phyloP scores from a whole-genome alignment of 1,140 invertebrate genomes.

The Probaryconus sp. region DNA sequence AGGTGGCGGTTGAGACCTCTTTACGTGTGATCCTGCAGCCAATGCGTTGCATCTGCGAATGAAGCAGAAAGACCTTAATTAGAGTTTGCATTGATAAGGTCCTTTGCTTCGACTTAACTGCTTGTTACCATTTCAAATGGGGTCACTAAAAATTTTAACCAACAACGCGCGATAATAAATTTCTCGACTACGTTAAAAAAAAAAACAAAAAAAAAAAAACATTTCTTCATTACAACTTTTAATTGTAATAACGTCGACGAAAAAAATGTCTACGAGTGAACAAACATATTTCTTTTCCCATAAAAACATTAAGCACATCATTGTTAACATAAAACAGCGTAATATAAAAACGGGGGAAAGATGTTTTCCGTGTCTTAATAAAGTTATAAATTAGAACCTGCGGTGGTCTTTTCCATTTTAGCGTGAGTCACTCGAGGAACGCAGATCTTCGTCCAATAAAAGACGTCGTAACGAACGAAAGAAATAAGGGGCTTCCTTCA shows the following conservation, averaged over 20 bases:
- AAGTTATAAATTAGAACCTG: too few species aligned
- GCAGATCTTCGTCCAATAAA: conserved; percentile 29
- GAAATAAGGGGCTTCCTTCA: conserved; percentile 24
- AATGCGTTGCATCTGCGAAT: conserved; percentile 9
- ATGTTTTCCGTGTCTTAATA: too few species aligned
- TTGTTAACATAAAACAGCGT: too few species aligned
- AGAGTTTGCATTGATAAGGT: conserved; percentile 28
- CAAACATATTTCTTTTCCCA: too few species aligned
- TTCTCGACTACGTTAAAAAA: too few species aligned
- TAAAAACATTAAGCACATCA: too few species aligned
- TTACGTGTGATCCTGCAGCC: conserved; percentile 25
- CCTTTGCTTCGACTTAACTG: conserved; percentile 5
- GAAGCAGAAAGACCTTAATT: conserved; percentile 39
- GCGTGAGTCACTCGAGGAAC: too few species aligned
- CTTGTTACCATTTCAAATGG: conserved; percentile 7
- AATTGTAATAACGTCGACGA: too few species aligned
- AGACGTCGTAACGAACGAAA: conserved; percentile 21
- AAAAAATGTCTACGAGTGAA: too few species aligned
- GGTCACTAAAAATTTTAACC: not conserved
- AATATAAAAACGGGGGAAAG: too few species aligned
- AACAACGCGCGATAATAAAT: not conserved
- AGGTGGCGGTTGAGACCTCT: conserved; percentile 16
- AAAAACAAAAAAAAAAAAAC: too few species aligned
- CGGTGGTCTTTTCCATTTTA: not conserved
- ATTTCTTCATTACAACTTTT: too few species aligned